Base-by-base conservation (phyloP, 1,140 invertebrate genomes). In the Ips nitidus region DNA sequence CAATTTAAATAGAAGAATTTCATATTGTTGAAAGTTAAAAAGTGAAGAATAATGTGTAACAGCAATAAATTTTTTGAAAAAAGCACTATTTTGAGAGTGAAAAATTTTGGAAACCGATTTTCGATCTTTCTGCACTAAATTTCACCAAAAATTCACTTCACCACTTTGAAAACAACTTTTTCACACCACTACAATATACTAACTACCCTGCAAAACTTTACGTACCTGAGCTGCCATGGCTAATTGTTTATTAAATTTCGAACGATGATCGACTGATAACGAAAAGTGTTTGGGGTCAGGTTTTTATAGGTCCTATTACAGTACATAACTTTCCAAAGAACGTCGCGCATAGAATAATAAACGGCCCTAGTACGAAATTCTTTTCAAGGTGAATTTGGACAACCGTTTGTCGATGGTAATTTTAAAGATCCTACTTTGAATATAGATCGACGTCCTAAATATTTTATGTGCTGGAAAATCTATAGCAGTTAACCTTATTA, bases 191-290 rank as follows among this genome's bases (percentile, higher is more conserved):
- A 22, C 22, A 22, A 22, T 22, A 22, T 22, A 22, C 22, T 22
- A 22, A 22, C 22, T 22, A 22, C 22, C 22, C 22, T 22, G 22
- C 22, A 22, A 22, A 22, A 22, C 22, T 6, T n/a, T 69, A 63
- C 67, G n/a, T 69, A 69, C 67, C 67, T 69, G 62, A 64, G 63
- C 52, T 69, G 67, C 67, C 67, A 69, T 69, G 59, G 59, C 47
- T 63, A 62, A 56, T 56, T 62, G 59, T 69, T 69, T 61, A 69
- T 22, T 55, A 56, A 41, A 56, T 69, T 45, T 61, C 50, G 42
- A 69, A 43, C 38, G 60, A 60, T 45, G 66, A 61, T 61, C 52
- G 67, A 69, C 67, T 69, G 67, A 69, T 69, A 69, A 64, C 52
- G 50, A 69, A 68, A 60, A 52, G 8, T 5, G 45, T n/a, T n/a